Evolutionary conservation across 2,113 vertebrate genomes (phyloP).

Genomic region (Phaethornis superciliosus): DNA sequence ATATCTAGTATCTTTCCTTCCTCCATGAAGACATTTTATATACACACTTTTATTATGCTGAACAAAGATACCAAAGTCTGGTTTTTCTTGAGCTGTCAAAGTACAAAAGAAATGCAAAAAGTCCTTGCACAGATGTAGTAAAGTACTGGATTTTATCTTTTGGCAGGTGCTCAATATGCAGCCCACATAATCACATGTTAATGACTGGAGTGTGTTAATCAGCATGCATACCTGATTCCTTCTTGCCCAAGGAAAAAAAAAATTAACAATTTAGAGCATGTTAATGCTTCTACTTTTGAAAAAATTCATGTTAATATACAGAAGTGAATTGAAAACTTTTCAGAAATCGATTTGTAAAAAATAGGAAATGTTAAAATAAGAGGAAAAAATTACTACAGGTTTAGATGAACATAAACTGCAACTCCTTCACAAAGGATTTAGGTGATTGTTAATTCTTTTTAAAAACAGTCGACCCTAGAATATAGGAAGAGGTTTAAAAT

Average conservation of each 20-base stretch:
- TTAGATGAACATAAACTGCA: neutral
- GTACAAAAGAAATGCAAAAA: constrained; percentile 78
- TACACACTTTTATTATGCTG: constrained; percentile 66
- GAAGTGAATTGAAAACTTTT: constrained; percentile 36
- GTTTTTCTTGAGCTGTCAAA: constrained; percentile 73
- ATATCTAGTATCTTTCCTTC: constrained; percentile 28
- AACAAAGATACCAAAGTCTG: constrained; percentile 62
- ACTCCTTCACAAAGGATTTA: neutral
- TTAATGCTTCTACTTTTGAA: constrained; percentile 72
- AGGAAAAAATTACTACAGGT: neutral
- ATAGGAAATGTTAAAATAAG: neutral
- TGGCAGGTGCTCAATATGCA: constrained; percentile 88
- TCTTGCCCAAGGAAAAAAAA: constrained; percentile 65
- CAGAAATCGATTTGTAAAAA: constrained; percentile 41
- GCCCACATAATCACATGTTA: constrained; percentile 89
- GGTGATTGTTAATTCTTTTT: constrained; percentile 15
- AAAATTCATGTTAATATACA: constrained; percentile 52
- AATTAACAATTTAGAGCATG: constrained; percentile 61
- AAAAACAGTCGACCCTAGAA: neutral
- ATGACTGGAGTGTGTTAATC: constrained; percentile 88
- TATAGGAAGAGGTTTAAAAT: neutral
- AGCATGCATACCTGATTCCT: constrained; percentile 83
- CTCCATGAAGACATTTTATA: constrained; percentile 64
- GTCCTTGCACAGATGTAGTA: constrained; percentile 82
- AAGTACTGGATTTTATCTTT: constrained; percentile 87